Conservation (phyloP, 2,797 vertebrate genomes). For the Hypotaenidia okinawae region DNA sequence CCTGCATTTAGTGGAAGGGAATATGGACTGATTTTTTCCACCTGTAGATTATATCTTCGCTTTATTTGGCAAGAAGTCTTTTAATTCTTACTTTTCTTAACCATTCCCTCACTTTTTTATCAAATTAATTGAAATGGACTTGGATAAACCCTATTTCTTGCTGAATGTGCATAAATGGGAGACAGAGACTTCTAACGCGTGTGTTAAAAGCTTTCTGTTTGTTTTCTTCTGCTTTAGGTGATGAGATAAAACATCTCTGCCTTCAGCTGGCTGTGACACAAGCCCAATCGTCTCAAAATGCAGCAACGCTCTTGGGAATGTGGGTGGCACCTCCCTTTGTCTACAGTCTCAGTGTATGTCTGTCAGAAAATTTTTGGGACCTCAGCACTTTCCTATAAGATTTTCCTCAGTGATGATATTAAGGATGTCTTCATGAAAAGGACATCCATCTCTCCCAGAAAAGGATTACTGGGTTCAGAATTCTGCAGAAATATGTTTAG, state of each 20-base stretch:
- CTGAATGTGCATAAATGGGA: not conserved
- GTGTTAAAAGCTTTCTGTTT: not conserved
- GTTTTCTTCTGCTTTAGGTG: slow-evolving; percentile 79
- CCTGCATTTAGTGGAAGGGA: not conserved
- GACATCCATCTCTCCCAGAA: not conserved
- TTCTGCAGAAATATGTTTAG: not conserved
- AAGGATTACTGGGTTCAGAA: not conserved
- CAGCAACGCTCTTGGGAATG: slow-evolving; percentile 87
- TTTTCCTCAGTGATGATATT: not conserved
- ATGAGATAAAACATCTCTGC: slow-evolving; percentile 89
- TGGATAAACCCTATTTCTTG: not conserved
- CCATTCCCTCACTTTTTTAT: not conserved
- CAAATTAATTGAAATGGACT: not conserved
- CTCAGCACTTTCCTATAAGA: not conserved
- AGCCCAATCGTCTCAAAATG: slow-evolving; percentile 89
- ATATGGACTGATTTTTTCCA: not conserved
- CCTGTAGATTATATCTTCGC: not conserved
- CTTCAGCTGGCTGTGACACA: slow-evolving; percentile 86
- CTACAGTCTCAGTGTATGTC: slow-evolving; percentile 88
- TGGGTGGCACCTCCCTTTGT: slow-evolving; percentile 90
- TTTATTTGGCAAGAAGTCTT: not conserved
- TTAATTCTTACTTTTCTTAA: not conserved
- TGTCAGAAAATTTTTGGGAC: not conserved
- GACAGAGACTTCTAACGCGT: not conserved
- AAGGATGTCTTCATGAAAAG: not conserved